Conservation (phyloP, 2,888 invertebrate species). For the Hermaeophaga mercurialis region DNA sequence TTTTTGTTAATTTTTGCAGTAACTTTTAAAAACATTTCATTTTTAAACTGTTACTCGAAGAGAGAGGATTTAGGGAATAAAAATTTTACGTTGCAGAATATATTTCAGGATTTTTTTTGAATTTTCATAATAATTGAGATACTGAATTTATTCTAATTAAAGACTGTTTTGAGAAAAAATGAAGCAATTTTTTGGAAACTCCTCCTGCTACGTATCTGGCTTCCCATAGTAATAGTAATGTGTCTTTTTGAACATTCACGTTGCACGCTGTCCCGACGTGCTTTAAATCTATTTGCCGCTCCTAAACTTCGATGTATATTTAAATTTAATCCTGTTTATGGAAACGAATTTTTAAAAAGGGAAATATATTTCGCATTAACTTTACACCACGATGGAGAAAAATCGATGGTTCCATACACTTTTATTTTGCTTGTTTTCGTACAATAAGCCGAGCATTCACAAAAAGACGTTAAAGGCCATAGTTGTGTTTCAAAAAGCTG, state of each 20-base stretch:
- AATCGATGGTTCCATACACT: constrained; percentile 2
- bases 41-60: no score
- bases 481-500: no score
- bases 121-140: no score
- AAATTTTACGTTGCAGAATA: no score
- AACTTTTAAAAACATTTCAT: no score
- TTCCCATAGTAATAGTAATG: neutral
- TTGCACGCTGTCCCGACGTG: neutral
- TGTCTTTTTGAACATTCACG: neutral
- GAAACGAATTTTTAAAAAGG: constrained; percentile 32
- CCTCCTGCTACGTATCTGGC: neutral
- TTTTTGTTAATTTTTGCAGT: no score
- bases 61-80: no score
- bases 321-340: constrained; percentile 37
- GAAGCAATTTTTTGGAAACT: no score
- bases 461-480: no score
- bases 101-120: no score
- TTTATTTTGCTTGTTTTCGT: neutral
- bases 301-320: constrained; percentile 30
- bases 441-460: no score
- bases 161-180: neutral
- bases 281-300: constrained; percentile 9
- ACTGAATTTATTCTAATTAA: no score
- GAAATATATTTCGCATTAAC: constrained; percentile 17
- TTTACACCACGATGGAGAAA: neutral